phyloP scores from a whole-genome alignment of 2,888 invertebrate genomes.

The Hofmannophila pseudospretella region DNA sequence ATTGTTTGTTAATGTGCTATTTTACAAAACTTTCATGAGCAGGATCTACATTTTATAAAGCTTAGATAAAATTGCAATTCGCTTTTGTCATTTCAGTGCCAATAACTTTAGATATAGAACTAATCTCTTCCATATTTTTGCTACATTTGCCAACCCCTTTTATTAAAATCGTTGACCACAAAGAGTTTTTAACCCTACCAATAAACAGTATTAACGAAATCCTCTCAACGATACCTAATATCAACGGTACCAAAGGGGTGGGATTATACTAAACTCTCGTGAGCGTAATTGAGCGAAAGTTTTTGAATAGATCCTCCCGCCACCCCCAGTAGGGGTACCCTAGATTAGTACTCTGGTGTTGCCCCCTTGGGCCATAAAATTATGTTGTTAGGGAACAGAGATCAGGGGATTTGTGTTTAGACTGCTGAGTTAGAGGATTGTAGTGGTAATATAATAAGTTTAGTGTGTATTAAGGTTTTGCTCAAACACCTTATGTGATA shows the following conservation, averaged over 20 bases:
- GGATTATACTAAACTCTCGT: slow-evolving; percentile 27
- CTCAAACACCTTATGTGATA: too few relatives aligned
- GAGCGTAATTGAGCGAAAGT: slow-evolving; percentile 31
- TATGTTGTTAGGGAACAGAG: slow-evolving; percentile 4
- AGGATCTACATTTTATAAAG: too few relatives aligned
- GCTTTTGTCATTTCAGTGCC: too few relatives aligned
- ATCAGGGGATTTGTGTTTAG: slow-evolving; percentile 4
- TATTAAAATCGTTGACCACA: too few relatives aligned
- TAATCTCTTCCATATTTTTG: too few relatives aligned
- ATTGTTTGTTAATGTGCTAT: too few relatives aligned
- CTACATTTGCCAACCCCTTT: too few relatives aligned
- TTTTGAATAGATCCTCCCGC: slow-evolving; percentile 23
- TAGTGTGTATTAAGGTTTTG: not conserved
- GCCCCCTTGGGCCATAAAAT: not conserved
- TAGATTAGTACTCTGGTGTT: not conserved
- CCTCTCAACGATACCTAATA: not conserved
- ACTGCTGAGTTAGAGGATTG: not conserved
- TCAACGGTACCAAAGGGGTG: not conserved
- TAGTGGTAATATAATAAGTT: too few relatives aligned
- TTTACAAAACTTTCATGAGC: too few relatives aligned
- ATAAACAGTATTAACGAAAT: not conserved
- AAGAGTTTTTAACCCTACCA: too few relatives aligned
- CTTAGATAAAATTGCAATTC: too few relatives aligned
- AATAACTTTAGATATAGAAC: too few relatives aligned
- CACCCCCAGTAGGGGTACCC: not conserved